A percentile compares a stretch with the other conserved stretches of the same genome.
Conservation (phyloP, 2,797 vertebrate species). For the Ibycter americanus region DNA sequence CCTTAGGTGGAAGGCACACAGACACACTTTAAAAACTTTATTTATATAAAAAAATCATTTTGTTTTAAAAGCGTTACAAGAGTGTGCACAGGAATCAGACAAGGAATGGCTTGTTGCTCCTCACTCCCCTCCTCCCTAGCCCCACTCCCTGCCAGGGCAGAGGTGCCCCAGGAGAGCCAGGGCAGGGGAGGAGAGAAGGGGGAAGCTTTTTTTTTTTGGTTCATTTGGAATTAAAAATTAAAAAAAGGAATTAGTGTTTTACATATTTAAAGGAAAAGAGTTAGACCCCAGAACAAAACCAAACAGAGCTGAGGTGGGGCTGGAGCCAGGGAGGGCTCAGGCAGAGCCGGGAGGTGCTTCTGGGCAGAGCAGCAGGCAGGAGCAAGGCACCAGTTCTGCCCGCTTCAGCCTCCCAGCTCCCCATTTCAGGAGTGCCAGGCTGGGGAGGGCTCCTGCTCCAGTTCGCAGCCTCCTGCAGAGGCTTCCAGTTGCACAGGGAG, state of each 20-base stretch:
- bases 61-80: constrained; percentile 82
- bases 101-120: constrained; percentile 36
- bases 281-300: constrained; percentile 62
- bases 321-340: not conserved
- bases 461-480: constrained; percentile 24
- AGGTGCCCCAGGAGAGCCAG: constrained; percentile 31
- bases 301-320: constrained; percentile 13
- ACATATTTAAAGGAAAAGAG: constrained; percentile 64
- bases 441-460: constrained; percentile 44
- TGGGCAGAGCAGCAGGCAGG: not conserved
- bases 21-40: constrained; percentile 83
- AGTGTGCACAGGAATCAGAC: constrained; percentile 71
- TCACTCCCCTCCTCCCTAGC: not conserved
- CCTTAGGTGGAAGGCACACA: not conserved
- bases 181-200: not conserved
- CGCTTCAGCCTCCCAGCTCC: not conserved
- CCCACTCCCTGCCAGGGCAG: not conserved
- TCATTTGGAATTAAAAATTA: constrained; percentile 68
- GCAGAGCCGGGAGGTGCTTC: not conserved
- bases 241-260: constrained; percentile 78
- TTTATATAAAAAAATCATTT: constrained; percentile 85
- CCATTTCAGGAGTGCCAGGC: not conserved
- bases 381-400: constrained; percentile 14
- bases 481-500: constrained; percentile 73
- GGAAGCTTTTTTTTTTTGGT: constrained; percentile 75